Base-by-base conservation (phyloP, 2,797 vertebrate species). In the Alectoris magna region DNA sequence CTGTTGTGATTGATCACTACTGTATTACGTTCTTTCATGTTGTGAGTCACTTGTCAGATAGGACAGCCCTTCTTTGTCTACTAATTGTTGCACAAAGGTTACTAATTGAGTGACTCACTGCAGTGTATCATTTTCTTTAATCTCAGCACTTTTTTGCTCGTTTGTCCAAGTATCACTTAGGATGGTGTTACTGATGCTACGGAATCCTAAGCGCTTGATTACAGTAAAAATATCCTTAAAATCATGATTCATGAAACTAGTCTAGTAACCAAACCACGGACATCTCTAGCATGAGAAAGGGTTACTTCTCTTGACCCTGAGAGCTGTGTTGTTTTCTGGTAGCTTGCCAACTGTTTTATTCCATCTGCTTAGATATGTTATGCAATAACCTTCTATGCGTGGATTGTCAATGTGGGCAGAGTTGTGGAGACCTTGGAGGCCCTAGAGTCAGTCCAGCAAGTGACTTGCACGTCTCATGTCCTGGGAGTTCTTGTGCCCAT, bases 41-140 rank as follows among this genome's bases (percentile, higher is more conserved):
- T 88, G 55, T 86, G 86, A 91, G 78, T 92, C 87, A 92, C 74
- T 72, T 41, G 49, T 5, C 31, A 73, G 81, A 38, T 36, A 77
- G 71, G 72, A 80, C 68, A 93, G 48, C 29, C 70, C 29, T 90
- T 74, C 71, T 72, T 41, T 82, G 51, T 82, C 85, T 51, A 9
- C 56, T 76, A 39, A 87, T 43, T 27, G 10, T 26, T 60, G 69
- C 43, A 36, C 34, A 55, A 56, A 70, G 39, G 29, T 55, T 70
- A 36, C 14, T 81, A 58, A 88, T 43, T 24, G 79, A 89, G 73
- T 72, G 83, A 92, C 66, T 95, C 85, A 62, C 62, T 56, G 46
- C 80, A 81, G 29, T 17, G 21, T 48, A 81, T 76, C 9, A 22
- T 49, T 70, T 93, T 49, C 68, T 93, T 38, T 44, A 44, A 34